Evolutionary conservation across 2,797 vertebrate genomes (phyloP).

Genomic region (Squalus acanthias): DNA sequence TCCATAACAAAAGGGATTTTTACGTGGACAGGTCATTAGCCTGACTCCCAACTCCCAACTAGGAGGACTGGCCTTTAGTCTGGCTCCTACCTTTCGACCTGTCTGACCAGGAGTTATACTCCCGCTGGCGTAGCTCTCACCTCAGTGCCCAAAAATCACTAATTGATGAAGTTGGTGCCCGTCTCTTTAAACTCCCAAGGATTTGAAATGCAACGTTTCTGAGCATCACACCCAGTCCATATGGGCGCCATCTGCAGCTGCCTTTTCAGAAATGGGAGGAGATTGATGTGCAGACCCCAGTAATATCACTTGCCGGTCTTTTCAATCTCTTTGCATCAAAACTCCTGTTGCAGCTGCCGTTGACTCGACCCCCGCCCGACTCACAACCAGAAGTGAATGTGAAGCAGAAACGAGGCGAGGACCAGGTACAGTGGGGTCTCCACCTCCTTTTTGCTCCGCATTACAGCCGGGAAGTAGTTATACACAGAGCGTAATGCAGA

Average conservation of each 20-base stretch:
- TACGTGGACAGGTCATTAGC: too few species aligned
- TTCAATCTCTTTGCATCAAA: neutral
- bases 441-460: neutral
- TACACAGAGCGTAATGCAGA: neutral
- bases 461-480: neutral
- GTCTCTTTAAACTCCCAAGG: neutral
- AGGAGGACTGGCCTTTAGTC: too few species aligned
- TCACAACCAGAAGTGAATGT: neutral
- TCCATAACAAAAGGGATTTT: too few species aligned
- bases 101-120: too few species aligned
- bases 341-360: neutral
- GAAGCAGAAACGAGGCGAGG: neutral
- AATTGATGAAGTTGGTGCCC: neutral
- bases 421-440: neutral
- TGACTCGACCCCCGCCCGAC: neutral
- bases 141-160: neutral
- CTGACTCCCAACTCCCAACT: too few species aligned
- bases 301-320: neutral
- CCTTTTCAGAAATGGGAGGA: neutral
- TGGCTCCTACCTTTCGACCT: too few species aligned
- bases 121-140: too few species aligned
- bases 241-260: neutral
- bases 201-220: neutral
- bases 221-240: neutral
- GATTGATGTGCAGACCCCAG: neutral